These are phyloP conservation scores for Netelia fuscicornis DNA, from an alignment of 2,888 invertebrate genomes.

Conservation along the genomic window DNA sequence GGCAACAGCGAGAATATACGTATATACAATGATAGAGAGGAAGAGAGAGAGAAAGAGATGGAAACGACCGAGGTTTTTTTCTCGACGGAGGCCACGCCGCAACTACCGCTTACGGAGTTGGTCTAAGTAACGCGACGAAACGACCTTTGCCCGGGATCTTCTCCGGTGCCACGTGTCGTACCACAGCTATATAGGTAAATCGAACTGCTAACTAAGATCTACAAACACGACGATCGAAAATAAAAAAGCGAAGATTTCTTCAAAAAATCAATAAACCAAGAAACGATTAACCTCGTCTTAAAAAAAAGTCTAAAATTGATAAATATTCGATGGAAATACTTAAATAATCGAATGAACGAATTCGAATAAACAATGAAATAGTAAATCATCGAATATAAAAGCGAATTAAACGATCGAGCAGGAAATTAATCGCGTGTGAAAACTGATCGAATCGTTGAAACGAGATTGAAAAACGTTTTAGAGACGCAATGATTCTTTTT, in stretches of 20 bases:
- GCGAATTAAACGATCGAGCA: no score
- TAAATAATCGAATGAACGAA: no score
- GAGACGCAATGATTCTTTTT: no score
- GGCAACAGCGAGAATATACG: constrained; percentile 1
- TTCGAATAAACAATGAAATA: no score
- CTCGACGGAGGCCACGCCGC: constrained; percentile 33
- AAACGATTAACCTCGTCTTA: no score
- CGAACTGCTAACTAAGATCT: background rate
- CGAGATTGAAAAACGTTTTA: no score
- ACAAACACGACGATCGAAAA: background rate
- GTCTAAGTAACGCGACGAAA: constrained; percentile 41
- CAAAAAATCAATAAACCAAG: no score
- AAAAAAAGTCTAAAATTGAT: no score
- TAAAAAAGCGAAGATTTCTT: background rate
- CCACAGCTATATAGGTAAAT: background rate
- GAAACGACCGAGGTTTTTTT: constrained; percentile 46
- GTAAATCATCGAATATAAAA: no score
- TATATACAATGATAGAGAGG: constrained; percentile 11
- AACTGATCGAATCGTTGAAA: no score
- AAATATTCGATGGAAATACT: no score
- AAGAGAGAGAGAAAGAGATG: constrained; percentile 8
- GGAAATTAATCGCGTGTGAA: no score
- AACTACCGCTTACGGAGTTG: constrained; percentile 16
- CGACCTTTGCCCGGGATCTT: constrained; percentile 57
- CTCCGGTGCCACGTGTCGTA: constrained; percentile 35